Conservation (phyloP, 2,797 vertebrate species). For the Siniperca undulata region DNA sequence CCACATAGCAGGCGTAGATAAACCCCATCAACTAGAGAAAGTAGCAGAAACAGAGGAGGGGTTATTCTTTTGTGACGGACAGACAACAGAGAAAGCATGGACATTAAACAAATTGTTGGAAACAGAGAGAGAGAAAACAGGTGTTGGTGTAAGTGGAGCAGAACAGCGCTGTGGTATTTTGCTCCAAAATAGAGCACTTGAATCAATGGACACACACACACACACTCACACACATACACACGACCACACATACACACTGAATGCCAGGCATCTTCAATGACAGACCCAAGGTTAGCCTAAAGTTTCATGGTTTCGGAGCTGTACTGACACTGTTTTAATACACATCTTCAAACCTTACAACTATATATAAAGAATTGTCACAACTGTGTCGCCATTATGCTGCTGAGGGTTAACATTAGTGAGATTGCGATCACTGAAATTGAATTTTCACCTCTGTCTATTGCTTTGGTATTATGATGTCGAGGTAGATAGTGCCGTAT, state of each 20-base stretch:
- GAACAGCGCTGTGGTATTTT: conserved; percentile 61
- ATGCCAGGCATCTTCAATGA: conserved; percentile 51
- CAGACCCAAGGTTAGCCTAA: conserved; percentile 52
- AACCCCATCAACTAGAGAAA: conserved; percentile 95
- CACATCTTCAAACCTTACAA: conserved; percentile 19
- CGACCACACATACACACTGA: conserved; percentile 14
- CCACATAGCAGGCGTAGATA: conserved; percentile 99
- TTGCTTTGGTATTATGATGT: conserved; percentile 19
- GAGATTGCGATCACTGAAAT: conserved; percentile 49
- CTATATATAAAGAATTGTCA: neutral
- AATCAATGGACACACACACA: conserved; percentile 45
- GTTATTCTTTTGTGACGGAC: conserved; percentile 32
- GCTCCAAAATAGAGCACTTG: conserved; percentile 64
- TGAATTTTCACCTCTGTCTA: conserved; percentile 44
- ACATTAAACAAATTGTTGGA: conserved; percentile 52
- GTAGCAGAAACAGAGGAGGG: conserved; percentile 22
- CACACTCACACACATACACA: conserved; percentile 18
- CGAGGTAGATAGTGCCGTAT: conserved; percentile 24
- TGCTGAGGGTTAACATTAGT: conserved; percentile 27
- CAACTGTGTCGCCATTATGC: conserved; percentile 17
- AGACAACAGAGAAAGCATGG: conserved; percentile 3
- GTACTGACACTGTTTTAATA: conserved; percentile 19
- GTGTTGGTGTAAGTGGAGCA: conserved; percentile 75
- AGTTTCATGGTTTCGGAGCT: conserved; percentile 30
- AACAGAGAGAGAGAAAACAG: conserved; percentile 65